Percentiles rank a stretch among this genome's conserved stretches.
Conservation (phyloP, 2,113 vertebrate species). For the Nicator chloris region DNA sequence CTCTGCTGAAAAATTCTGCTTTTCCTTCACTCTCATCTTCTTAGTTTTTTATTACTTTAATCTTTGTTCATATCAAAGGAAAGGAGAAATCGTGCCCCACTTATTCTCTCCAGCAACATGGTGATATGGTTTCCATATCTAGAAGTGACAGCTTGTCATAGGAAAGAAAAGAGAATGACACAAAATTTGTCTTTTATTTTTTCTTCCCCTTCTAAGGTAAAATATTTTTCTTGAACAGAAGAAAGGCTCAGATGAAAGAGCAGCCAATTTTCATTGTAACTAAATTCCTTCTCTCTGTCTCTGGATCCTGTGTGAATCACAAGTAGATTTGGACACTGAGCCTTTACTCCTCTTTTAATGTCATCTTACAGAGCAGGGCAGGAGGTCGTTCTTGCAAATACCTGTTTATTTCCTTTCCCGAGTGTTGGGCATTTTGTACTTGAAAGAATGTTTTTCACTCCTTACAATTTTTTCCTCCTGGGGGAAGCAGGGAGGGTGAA, state of each 20-base stretch:
- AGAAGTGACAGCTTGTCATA: constrained; percentile 32
- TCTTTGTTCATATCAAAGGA: constrained; percentile 35
- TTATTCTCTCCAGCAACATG: constrained; percentile 31
- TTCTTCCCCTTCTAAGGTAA: background rate
- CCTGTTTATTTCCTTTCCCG: constrained; percentile 21
- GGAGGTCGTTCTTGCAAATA: background rate
- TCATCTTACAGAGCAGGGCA: background rate
- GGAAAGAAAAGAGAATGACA: constrained; percentile 32
- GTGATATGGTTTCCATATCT: background rate
- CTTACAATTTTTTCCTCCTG: background rate
- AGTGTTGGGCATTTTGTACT: background rate
- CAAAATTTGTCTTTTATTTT: background rate
- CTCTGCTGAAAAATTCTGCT: background rate
- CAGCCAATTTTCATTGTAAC: background rate
- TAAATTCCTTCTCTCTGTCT: background rate
- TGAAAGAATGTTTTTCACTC: background rate
- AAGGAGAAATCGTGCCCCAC: constrained; percentile 1
- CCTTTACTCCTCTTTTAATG: constrained; percentile 1
- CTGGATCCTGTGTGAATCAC: background rate
- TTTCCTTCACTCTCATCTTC: constrained; percentile 15
- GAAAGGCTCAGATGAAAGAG: constrained; percentile 35
- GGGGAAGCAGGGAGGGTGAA: background rate
- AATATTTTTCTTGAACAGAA: constrained; percentile 13
- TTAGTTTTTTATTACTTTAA: constrained; percentile 47
- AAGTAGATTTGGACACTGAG: background rate